Evolutionary conservation across 2,797 vertebrate genomes (phyloP).

Genomic region (Chaenodraco wilsoni): DNA sequence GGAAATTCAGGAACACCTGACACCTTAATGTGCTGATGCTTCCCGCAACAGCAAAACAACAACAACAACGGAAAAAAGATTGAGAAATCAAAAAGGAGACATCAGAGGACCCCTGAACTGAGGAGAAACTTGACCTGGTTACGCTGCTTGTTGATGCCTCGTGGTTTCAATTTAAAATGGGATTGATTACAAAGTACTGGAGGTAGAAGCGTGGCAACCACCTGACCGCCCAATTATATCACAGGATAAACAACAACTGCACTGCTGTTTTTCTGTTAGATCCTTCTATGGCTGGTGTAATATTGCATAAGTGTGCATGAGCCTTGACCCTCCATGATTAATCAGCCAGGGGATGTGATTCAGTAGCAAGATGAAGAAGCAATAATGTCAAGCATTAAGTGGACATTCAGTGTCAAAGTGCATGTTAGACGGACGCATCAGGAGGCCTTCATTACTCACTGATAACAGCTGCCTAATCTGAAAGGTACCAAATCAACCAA

Average conservation of each 20-base stretch:
- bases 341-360: not conserved
- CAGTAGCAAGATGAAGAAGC: not conserved
- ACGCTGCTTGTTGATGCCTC: constrained; percentile 49
- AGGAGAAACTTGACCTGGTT: constrained; percentile 58
- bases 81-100: constrained; percentile 68
- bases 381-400: not conserved
- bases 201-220: constrained; percentile 30
- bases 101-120: not conserved
- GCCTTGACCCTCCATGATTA: not conserved
- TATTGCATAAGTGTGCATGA: not conserved
- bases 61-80: constrained; percentile 55
- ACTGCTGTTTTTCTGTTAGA: constrained; percentile 39
- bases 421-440: not conserved
- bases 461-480: not conserved
- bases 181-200: constrained; percentile 37
- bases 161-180: constrained; percentile 43
- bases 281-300: not conserved
- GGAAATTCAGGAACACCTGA: constrained; percentile 56
- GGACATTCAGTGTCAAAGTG: not conserved
- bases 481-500: too few relatives aligned
- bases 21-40: constrained; percentile 29
- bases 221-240: constrained; percentile 45
- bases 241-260: constrained; percentile 60
- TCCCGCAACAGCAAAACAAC: constrained; percentile 49
- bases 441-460: constrained; percentile 1